phyloP scores from a whole-genome alignment of 2,113 vertebrate genomes.

The Haemorhous mexicanus region DNA sequence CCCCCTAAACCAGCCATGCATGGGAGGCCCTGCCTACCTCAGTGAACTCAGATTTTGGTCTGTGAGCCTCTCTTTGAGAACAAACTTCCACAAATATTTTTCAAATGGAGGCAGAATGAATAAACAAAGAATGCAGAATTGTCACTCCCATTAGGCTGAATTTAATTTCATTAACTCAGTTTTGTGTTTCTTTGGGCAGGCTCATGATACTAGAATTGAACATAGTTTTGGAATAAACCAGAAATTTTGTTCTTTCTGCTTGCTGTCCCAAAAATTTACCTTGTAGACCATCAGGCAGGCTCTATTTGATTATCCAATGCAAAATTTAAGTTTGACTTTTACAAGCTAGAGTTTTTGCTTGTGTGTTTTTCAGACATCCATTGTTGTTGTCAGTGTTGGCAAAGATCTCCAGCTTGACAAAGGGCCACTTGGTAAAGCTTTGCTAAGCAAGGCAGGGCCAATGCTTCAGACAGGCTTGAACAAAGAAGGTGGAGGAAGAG shows the following conservation, averaged over 20 bases:
- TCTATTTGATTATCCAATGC: not conserved
- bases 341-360: not conserved
- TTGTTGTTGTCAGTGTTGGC: constrained; percentile 76
- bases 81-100: not conserved
- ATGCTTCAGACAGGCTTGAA: constrained; percentile 74
- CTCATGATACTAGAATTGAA: not conserved
- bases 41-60: not conserved
- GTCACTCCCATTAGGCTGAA: not conserved
- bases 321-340: not conserved
- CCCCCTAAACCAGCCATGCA: not conserved
- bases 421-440: constrained; percentile 75
- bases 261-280: not conserved
- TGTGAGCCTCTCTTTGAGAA: not conserved
- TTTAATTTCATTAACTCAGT: not conserved
- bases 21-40: not conserved
- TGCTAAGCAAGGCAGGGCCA: constrained; percentile 77
- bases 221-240: too few species aligned
- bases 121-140: not conserved
- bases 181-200: not conserved
- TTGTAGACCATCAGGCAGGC: not conserved
- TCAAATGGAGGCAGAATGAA: not conserved
- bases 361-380: constrained; percentile 74
- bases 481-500: not conserved
- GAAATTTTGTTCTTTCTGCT: not conserved
- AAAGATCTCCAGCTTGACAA: constrained; percentile 68